phyloP scores from a whole-genome alignment of 64 coral and sea anemone genomes.

The Acropora tenuis region DNA sequence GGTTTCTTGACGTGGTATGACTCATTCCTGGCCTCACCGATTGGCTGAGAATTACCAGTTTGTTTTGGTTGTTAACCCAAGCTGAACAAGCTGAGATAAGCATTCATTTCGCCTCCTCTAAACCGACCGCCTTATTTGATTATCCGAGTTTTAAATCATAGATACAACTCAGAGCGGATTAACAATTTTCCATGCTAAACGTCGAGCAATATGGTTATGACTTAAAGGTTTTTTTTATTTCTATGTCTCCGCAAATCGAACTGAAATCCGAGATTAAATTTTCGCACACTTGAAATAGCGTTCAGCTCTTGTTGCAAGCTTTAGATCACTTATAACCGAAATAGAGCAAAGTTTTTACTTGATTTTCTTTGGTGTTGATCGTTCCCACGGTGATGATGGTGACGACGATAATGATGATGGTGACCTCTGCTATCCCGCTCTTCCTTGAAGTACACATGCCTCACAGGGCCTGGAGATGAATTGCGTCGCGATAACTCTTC shows the following conservation, averaged over 20 bases:
- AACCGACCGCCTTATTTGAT: too few relatives aligned
- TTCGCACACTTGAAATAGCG: too few relatives aligned
- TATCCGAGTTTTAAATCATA: too few relatives aligned
- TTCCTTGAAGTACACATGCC: constrained; percentile 14
- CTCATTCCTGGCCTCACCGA: background rate
- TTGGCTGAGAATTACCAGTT: background rate
- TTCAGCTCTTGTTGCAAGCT: background rate
- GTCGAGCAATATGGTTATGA: too few relatives aligned
- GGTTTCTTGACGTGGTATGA: background rate
- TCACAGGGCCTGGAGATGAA: constrained; percentile 14
- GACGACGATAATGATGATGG: background rate
- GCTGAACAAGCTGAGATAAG: too few relatives aligned
- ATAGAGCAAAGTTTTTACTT: background rate
- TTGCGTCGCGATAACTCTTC: constrained; percentile 13
- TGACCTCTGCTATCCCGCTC: background rate
- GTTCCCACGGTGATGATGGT: background rate
- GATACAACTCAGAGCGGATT: too few relatives aligned
- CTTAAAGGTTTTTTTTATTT: too few relatives aligned
- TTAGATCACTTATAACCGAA: background rate
- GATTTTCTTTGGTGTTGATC: background rate
- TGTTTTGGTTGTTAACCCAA: too few relatives aligned
- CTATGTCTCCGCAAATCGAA: too few relatives aligned
- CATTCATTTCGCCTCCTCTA: too few relatives aligned
- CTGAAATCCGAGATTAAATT: too few relatives aligned
- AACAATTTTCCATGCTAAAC: too few relatives aligned